phyloP scores from a whole-genome alignment of 2,888 invertebrate genomes.

The Endotricha flammealis region DNA sequence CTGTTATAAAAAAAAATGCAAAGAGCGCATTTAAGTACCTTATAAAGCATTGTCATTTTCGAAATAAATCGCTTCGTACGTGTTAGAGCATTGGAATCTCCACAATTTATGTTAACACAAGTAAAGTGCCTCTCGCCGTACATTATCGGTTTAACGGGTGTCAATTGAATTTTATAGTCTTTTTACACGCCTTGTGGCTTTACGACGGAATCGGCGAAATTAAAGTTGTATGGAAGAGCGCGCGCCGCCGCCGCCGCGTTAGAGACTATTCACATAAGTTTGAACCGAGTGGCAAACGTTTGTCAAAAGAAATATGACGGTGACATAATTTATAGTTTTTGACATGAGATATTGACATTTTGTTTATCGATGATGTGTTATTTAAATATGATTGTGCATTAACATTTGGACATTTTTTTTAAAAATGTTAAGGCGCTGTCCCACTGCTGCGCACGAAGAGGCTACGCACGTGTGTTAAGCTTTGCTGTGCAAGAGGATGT shows the following conservation, averaged over 20 bases:
- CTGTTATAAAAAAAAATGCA: not conserved
- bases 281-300: too few relatives aligned
- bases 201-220: conserved; percentile 58
- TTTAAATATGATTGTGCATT: too few relatives aligned
- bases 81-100: conserved; percentile 24
- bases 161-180: conserved; percentile 68
- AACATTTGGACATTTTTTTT: too few relatives aligned
- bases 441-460: too few relatives aligned
- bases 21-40: not conserved
- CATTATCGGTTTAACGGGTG: conserved; percentile 50
- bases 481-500: too few relatives aligned
- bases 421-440: too few relatives aligned
- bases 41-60: not conserved
- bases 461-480: too few relatives aligned
- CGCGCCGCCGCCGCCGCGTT: not conserved
- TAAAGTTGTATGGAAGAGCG: conserved; percentile 28
- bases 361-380: too few relatives aligned
- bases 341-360: too few relatives aligned
- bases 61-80: conserved; percentile 3
- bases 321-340: too few relatives aligned
- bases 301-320: too few relatives aligned
- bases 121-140: conserved; percentile 29
- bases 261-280: not conserved
- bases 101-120: conserved; percentile 39
- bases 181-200: conserved; percentile 57